A percentile compares a stretch with the other conserved stretches of the same genome.
These are phyloP conservation scores for Lynx canadensis DNA, from an alignment of 2,113 vertebrate genomes.

Conservation along the genomic window DNA sequence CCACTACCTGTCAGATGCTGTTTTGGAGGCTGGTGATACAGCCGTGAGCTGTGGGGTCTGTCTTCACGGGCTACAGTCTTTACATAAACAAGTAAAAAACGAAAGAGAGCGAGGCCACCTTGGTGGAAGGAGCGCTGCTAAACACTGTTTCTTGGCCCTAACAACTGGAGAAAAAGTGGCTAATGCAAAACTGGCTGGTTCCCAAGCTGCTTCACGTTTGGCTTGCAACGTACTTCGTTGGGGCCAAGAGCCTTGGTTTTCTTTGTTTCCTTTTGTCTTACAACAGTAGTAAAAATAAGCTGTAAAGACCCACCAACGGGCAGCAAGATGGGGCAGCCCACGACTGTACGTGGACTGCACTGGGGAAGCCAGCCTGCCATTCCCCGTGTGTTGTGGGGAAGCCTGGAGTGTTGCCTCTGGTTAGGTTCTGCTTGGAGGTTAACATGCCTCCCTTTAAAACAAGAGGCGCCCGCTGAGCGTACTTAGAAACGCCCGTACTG, in stretches of 20 bases:
- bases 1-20: neutral
- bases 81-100: neutral
- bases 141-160: neutral
- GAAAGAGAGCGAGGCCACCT: neutral
- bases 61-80: neutral
- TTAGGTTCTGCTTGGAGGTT: neutral
- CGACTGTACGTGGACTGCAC: accelerated
- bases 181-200: neutral
- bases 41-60: neutral
- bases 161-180: neutral
- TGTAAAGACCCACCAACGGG: no score
- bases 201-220: neutral
- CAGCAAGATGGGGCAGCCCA: neutral
- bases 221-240: neutral
- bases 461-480: neutral
- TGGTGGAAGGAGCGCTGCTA: neutral
- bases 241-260: neutral
- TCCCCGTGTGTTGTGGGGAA: neutral
- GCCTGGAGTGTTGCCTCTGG: neutral
- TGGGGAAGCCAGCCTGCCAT: neutral
- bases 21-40: neutral
- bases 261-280: neutral
- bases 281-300: neutral
- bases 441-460: neutral
- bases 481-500: accelerated